A percentile compares a stretch with the other conserved stretches of the same genome.
Conservation (phyloP, 2,113 vertebrate species). For the Patagioenas fasciata region DNA sequence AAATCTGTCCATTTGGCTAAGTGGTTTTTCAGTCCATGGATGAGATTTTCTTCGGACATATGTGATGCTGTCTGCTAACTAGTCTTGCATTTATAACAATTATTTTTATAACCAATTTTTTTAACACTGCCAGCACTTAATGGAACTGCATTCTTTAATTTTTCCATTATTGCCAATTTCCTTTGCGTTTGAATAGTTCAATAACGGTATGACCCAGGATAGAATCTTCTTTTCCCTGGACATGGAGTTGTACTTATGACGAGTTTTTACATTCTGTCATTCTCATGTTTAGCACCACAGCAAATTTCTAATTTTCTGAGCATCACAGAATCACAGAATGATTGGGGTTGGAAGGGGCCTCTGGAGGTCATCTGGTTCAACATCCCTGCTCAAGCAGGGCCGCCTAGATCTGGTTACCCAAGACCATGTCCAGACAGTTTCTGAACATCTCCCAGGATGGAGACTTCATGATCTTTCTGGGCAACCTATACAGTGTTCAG, state of each 20-base stretch:
- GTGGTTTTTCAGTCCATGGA: neutral
- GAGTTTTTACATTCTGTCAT: neutral
- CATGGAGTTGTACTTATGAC: neutral
- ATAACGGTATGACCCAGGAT: neutral
- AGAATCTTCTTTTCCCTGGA: neutral
- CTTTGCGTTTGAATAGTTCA: neutral
- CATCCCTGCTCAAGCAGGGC: no score
- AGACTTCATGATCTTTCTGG: neutral
- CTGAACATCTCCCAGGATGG: neutral
- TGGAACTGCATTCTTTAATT: neutral
- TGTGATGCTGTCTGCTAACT: neutral
- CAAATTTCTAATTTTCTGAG: neutral
- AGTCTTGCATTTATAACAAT: neutral
- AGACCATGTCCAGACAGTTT: no score
- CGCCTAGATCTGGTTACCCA: no score
- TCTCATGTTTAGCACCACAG: neutral
- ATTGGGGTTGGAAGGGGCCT: no score
- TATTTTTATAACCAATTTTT: neutral
- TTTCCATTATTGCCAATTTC: neutral
- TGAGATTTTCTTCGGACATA: neutral
- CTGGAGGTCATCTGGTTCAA: no score
- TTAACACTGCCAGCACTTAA: neutral
- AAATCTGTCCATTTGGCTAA: neutral
- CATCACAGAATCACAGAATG: neutral
- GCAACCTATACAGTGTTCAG: neutral